Evolutionary conservation across 2,797 vertebrate genomes (phyloP).

Genomic region (Nothura maculosa): DNA sequence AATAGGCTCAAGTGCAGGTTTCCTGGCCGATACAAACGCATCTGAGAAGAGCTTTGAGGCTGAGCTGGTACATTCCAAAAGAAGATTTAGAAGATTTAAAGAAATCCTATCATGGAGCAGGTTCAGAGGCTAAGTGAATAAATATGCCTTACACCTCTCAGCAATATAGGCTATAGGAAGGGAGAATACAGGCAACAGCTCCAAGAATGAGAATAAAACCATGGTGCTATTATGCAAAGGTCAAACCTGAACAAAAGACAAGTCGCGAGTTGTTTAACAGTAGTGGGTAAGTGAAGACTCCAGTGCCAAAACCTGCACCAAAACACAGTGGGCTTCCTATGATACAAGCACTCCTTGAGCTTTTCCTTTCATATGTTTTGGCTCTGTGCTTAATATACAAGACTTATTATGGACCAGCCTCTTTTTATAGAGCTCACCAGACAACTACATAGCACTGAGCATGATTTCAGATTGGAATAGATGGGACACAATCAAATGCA

Average conservation of each 20-base stretch:
- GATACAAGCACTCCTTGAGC: neutral
- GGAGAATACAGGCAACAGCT: neutral
- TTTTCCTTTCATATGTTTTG: neutral
- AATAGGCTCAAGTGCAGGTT: neutral
- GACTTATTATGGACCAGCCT: neutral
- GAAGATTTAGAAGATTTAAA: neutral
- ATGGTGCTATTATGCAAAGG: neutral
- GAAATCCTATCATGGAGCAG: neutral
- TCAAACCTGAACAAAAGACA: neutral
- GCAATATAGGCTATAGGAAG: neutral
- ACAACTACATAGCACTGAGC: neutral
- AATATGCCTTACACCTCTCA: neutral
- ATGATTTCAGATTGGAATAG: neutral
- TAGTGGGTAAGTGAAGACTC: neutral
- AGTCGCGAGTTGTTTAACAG: neutral
- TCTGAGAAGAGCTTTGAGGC: neutral
- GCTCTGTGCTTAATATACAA: neutral
- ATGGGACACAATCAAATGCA: neutral
- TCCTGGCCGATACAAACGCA: neutral
- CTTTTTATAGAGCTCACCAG: neutral
- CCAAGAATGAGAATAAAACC: neutral
- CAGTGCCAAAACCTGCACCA: neutral
- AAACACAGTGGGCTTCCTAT: neutral
- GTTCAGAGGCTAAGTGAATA: neutral
- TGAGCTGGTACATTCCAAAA: neutral